Conservation (phyloP, 2,797 vertebrate genomes). For the Acanthis flammea region DNA sequence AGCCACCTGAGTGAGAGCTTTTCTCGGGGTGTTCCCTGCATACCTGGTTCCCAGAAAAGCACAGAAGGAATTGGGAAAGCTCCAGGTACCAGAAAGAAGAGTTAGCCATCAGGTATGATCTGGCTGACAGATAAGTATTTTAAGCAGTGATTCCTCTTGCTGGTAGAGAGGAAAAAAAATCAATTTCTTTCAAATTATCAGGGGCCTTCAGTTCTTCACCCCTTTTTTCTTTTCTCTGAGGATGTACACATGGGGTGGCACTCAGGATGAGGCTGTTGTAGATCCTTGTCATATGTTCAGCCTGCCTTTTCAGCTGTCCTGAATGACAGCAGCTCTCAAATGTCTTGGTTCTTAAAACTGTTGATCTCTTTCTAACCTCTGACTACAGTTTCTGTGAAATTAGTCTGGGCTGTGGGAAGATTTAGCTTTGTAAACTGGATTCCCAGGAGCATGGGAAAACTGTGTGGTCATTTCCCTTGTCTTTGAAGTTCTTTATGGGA, state of each 20-base stretch:
- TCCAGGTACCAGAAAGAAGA: neutral
- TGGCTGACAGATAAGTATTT: neutral
- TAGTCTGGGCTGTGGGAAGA: neutral
- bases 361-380: neutral
- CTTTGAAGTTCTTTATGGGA: neutral
- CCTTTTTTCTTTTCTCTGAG: neutral
- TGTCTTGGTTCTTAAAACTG: neutral
- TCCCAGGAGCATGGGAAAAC: neutral
- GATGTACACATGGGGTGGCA: neutral
- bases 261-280: neutral
- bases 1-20: neutral
- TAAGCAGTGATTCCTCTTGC: neutral
- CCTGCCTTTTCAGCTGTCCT: neutral
- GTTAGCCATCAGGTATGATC: neutral
- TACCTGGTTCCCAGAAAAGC: neutral
- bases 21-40: fast-evolving
- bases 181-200: neutral
- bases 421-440: neutral
- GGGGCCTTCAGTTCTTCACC: neutral
- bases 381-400: neutral
- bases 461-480: neutral
- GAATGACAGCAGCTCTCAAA: neutral
- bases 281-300: neutral
- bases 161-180: neutral
- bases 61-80: neutral